Evolutionary conservation across 2,797 vertebrate species (phyloP), one percentile per base, ranked within the genome.

Genomic region (Coranthus polyacanthus): DNA sequence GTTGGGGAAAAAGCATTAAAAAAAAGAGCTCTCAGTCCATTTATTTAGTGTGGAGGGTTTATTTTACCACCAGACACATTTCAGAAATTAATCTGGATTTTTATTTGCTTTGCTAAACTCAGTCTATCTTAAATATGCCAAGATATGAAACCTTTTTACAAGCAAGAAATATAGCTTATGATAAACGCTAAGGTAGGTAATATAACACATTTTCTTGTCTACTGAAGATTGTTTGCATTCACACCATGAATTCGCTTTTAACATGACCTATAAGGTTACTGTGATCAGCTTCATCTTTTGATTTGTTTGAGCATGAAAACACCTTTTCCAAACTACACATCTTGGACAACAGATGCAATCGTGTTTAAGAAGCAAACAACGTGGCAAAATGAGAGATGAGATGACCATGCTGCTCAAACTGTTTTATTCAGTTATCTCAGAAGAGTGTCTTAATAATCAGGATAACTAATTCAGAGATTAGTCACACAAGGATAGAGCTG

Each of bases 1-100:
- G 93, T 15, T 57, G 21, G 73, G n/a, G 34, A 55, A 47, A 55
- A 53, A 75, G 43, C 73, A 59, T 11, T 1, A 50, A n/a, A 39
- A 72, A 75, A 75, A 20, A 69, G 18, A 38, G 12, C 24, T 36
- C 36, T 81, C 34, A 59, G 74, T 56, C 10, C 18, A 17, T 70
- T 62, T 72, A 61, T 63, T 78, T 63, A 60, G 42, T 2, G 39
- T 5, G 44, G 29, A 17, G 38, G 39, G 11, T 46, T 67, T 64
- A 42, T 74, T 75, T 72, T 38, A 55, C 18, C 26, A 37, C n/a
- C 4, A 36, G 26, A 8, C 15, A 70, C 37, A 51, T 52, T 78
- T 53, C 17, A 72, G 4, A 34, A 24, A 55, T 46, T 24, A 44
- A 47, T 46, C 37, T 24, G 20, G 15, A 44, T 56, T n/a, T n/a